These are phyloP conservation scores for Urocynchramus pylzowi DNA, from an alignment of 2,113 vertebrate species.

Conservation along the genomic window DNA sequence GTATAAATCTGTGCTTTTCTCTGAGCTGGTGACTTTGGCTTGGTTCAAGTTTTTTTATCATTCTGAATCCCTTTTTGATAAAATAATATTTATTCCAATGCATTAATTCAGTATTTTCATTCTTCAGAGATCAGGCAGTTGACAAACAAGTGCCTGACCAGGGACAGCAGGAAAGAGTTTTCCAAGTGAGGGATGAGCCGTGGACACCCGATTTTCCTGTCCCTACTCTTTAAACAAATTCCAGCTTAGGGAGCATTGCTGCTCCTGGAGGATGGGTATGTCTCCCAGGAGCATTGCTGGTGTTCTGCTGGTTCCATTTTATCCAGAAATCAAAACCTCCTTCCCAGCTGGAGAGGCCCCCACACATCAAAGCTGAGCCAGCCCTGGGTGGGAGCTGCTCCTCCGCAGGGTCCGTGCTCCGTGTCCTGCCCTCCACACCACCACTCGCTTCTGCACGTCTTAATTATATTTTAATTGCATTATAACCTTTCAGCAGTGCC, in stretches of 20 bases:
- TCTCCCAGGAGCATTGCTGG: background rate
- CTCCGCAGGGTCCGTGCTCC: background rate
- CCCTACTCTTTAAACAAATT: background rate
- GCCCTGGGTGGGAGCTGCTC: background rate
- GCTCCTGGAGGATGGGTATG: background rate
- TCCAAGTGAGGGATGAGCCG: background rate
- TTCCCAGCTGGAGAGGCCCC: background rate
- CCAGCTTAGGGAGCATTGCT: background rate
- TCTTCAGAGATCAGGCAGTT: background rate
- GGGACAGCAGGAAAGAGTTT: background rate
- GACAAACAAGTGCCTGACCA: background rate
- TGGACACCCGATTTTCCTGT: rapidly evolving
- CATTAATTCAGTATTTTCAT: background rate
- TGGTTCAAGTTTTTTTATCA: background rate
- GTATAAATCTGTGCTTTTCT: background rate
- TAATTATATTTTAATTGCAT: background rate
- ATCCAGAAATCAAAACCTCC: background rate
- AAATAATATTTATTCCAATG: background rate
- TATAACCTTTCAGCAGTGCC: background rate
- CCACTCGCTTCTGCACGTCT: rapidly evolving
- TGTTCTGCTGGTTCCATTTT: background rate
- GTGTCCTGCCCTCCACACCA: background rate
- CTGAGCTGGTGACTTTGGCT: background rate
- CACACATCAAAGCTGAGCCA: rapidly evolving
- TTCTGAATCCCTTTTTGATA: background rate